Base-by-base conservation (phyloP, 2,113 vertebrate species). In the Triplophysa siluroides region DNA sequence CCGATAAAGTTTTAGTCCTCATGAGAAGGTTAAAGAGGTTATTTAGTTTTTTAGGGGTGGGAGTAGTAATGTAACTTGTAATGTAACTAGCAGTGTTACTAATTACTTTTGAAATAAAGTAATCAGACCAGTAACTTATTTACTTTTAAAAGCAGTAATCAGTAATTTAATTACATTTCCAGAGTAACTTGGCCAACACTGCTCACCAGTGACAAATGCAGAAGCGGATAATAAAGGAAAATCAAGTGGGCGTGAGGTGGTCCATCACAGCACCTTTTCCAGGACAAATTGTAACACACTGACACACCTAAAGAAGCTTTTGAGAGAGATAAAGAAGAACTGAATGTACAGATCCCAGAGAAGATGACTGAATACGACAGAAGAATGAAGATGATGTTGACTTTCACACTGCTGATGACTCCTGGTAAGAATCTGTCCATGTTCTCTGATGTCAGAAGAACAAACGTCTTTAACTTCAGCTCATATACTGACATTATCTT, bases 321-420 rank as follows among this genome's bases (percentile, higher is more conserved):
- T n/a, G n/a, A 4, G 1, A 38, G 0, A 19, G 52, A 56, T 56
- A n/a, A 56, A 69, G 7, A 54, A 29, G 16, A 23, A 7, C 47
- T 65, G 66, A 62, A 9, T 43, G 13, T 21, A 0, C 71, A 50
- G 16, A 69, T 4, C 58, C 0, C 47, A 56, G 16, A 56, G 29
- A 60, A 26, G 41, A 8, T 11, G 21, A 38, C 0, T 2, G 13
- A 33, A 13, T 8, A 14, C n/a, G 12, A 8, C 23, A 61, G 54
- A 23, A 87, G 33, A 43, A 91, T 90, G 88, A 89, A 65, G 82
- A 65, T 58, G 69, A 52, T 85, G 67, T 60, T 29, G 12, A 2
- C 85, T 19, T 0, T 85, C 14, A 13, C 76, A 2, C 52, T 85
- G 65, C 6, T 38, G 45, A 69, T 26, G 45, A 50, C 26, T 69